These are phyloP conservation scores for Eupithecia pulchellata DNA, from an alignment of 2,888 invertebrate genomes.

Conservation along the genomic window DNA sequence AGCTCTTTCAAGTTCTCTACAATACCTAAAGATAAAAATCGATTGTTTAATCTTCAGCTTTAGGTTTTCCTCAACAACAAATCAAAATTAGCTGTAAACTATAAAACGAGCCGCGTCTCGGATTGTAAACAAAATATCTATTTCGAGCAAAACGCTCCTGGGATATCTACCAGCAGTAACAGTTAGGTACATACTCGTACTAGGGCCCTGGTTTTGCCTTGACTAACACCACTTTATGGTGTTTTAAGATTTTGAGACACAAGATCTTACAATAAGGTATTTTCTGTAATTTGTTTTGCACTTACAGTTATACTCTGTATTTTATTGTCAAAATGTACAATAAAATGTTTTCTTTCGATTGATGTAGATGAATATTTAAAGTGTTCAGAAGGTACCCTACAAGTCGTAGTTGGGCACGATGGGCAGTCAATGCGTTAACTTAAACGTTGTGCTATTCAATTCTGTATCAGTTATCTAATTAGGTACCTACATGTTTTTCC, in stretches of 20 bases:
- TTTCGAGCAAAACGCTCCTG: constrained; percentile 25
- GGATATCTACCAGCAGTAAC: constrained; percentile 1
- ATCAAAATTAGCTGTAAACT: constrained; percentile 26
- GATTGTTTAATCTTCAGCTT: not conserved
- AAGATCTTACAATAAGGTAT: too few species aligned
- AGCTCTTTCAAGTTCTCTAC: not conserved
- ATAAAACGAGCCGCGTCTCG: constrained; percentile 20
- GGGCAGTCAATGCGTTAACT: too few species aligned
- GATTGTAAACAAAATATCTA: constrained; percentile 38
- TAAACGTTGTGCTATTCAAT: too few species aligned
- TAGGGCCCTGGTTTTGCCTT: not conserved
- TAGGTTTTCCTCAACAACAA: constrained; percentile 23
- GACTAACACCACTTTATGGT: not conserved
- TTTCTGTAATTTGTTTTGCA: too few species aligned
- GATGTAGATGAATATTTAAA: too few species aligned
- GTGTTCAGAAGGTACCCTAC: too few species aligned
- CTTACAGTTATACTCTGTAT: too few species aligned
- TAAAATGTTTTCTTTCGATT: too few species aligned
- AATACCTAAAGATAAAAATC: constrained; percentile 6
- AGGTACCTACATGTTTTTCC: not conserved
- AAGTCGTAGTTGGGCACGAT: too few species aligned
- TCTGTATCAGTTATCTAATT: not conserved
- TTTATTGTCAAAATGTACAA: too few species aligned
- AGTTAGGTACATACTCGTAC: not conserved
- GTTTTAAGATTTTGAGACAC: not conserved